A percentile compares a stretch with the other conserved stretches of the same genome.
Evolutionary conservation across 30 jellyfish, hydroid and myxozoan species (phyloP).

Genomic region (Hydra vulgaris): DNA sequence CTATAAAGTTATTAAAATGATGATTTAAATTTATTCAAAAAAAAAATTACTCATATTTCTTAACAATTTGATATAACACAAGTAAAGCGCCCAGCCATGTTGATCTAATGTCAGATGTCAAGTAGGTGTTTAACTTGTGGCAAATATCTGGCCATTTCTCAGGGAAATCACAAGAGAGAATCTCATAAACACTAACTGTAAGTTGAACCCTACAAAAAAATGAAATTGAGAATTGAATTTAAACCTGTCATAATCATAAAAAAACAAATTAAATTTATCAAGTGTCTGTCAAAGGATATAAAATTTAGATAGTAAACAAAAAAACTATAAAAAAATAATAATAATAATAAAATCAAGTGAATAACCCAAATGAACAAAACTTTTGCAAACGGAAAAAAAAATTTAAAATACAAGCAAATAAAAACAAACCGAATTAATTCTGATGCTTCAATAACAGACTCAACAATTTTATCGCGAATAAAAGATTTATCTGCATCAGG

Average conservation of each 20-base stretch:
- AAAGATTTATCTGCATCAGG: no score
- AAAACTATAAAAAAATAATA: no score
- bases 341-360: no score
- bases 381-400: no score
- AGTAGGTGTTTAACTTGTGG: constrained; percentile 48
- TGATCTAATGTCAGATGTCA: constrained; percentile 61
- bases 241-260: not conserved
- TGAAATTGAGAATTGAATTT: not conserved
- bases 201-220: constrained; percentile 66
- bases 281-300: no score
- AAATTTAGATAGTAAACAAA: no score
- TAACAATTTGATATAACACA: constrained; percentile 71
- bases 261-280: not conserved
- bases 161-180: constrained; percentile 79
- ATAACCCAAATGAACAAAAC: no score
- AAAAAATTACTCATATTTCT: constrained; percentile 77
- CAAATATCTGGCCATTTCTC: constrained; percentile 81
- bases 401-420: no score
- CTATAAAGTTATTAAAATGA: not conserved
- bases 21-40: not conserved
- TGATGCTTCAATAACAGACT: no score
- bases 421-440: no score
- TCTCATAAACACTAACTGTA: constrained; percentile 78
- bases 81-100: constrained; percentile 83
- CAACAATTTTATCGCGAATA: no score